Base-by-base conservation (phyloP, 2,113 vertebrate genomes). In the Peromyscus leucopus region DNA sequence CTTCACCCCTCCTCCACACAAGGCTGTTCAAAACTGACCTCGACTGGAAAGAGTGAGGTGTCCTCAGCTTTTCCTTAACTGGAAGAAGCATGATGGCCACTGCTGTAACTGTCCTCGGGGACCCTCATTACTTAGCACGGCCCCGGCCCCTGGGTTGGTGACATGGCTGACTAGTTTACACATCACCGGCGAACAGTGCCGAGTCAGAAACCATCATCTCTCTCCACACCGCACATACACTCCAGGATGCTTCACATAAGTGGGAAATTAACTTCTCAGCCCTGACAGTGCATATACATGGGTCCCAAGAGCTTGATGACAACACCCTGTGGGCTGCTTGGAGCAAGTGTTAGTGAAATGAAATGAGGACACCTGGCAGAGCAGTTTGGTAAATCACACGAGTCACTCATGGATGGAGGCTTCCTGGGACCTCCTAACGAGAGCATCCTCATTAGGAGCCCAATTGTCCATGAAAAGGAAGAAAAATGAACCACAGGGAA, bases 391-490 rank as follows among this genome's bases (percentile, higher is more conserved):
- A 63, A 91, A 59, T 9, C 75, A 93, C 46, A 79, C 6, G 33
- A 95, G 93, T 57, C 89, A 48, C n/a, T 96, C 74, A 17, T 7
- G 51, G 74, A 93, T 1, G 31, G 61, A 94, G 97, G 95, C 74
- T 93, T 59, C 59, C 83, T 80, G 78, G 89, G 95, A 93, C 42
- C 76, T 31, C 46, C 76, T 65, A 80, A 95, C 3, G 72, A 78
- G 86, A 96, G n/a, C 24, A 46, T 51, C 79, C 94, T 95, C 94
- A 95, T 95, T 79, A 94, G 84, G 26, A 75, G 95, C 93, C 94
- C 92, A 94, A 89, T 4, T 42, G 76, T 83, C 92, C 57, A 6
- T 15, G 94, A 80, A 94, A 95, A 71, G 86, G 57, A 95, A 86
- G n/a, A 76, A 2, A 74, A 94, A 93, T 65, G 94, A 92, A 87